Percentiles rank a stretch among this genome's conserved stretches.
These are phyloP conservation scores for Eremophila alpestris DNA, from an alignment of 2,797 vertebrate genomes.

Conservation along the genomic window DNA sequence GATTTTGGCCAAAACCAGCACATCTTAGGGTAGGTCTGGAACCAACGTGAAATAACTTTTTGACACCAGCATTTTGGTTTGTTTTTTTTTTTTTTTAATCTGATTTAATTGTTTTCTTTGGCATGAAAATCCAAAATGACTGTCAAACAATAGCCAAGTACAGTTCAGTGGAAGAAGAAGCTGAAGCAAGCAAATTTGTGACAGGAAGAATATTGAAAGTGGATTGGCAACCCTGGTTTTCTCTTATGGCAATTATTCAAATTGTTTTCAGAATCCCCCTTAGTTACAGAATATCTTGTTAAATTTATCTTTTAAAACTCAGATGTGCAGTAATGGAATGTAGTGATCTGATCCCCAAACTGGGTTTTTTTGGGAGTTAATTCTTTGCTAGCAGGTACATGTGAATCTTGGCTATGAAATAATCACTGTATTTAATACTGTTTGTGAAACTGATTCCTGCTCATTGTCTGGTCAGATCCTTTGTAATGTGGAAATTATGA, in stretches of 20 bases:
- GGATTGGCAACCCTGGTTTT: not conserved
- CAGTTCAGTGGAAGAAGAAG: not conserved
- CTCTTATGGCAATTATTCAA: not conserved
- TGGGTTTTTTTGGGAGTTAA: not conserved
- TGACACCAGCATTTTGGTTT: not conserved
- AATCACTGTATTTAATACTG: conserved; percentile 1
- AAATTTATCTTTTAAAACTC: not conserved
- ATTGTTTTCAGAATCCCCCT: not conserved
- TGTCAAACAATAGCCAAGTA: not conserved
- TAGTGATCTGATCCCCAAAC: not conserved
- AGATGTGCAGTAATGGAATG: not conserved
- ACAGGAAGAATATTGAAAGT: conserved; percentile 23
- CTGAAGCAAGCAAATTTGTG: conserved; percentile 28
- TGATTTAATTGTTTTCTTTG: conserved; percentile 3
- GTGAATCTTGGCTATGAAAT: not conserved
- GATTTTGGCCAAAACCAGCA: not conserved
- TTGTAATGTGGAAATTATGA: conserved; percentile 5
- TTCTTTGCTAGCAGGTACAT: not conserved
- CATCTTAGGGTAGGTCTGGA: not conserved
- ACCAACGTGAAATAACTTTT: not conserved
- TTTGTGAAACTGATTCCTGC: conserved; percentile 10
- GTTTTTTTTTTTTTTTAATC: rapidly evolving
- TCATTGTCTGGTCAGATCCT: not conserved
- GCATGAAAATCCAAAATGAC: not conserved
- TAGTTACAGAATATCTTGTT: not conserved